These are phyloP conservation scores for Aselliscus stoliczkanus DNA, from an alignment of 2,797 vertebrate genomes.

Conservation along the genomic window DNA sequence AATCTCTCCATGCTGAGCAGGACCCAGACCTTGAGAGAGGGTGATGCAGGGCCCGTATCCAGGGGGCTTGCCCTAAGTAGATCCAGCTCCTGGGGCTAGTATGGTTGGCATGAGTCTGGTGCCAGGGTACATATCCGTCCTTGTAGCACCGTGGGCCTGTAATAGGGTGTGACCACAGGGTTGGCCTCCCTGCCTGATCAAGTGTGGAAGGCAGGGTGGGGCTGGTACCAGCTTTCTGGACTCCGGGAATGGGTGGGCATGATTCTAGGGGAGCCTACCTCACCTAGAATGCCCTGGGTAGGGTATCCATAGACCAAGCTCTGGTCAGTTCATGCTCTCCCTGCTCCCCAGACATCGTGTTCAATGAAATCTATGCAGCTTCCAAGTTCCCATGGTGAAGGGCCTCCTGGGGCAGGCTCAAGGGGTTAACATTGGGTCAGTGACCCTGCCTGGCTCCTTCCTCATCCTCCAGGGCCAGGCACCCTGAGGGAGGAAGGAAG, in stretches of 20 bases:
- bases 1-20: neutral
- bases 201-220: neutral
- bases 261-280: neutral
- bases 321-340: neutral
- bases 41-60: constrained; percentile 56
- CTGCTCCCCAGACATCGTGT: constrained; percentile 81
- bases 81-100: constrained; percentile 86
- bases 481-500: neutral
- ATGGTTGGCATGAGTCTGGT: constrained; percentile 85
- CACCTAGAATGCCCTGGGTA: neutral
- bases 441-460: constrained; percentile 12
- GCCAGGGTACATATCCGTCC: constrained; percentile 83
- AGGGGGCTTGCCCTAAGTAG: constrained; percentile 85
- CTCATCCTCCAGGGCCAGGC: neutral
- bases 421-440: constrained; percentile 87
- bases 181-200: neutral
- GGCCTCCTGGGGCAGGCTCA: constrained; percentile 84
- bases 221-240: neutral
- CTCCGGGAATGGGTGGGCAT: neutral
- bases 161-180: constrained; percentile 34
- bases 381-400: constrained; percentile 90
- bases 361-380: constrained; percentile 86
- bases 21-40: neutral
- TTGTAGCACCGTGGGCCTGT: constrained; percentile 88
- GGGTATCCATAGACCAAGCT: neutral